phyloP scores from a whole-genome alignment of 2,113 vertebrate species.

The Lasiurus cinereus region DNA sequence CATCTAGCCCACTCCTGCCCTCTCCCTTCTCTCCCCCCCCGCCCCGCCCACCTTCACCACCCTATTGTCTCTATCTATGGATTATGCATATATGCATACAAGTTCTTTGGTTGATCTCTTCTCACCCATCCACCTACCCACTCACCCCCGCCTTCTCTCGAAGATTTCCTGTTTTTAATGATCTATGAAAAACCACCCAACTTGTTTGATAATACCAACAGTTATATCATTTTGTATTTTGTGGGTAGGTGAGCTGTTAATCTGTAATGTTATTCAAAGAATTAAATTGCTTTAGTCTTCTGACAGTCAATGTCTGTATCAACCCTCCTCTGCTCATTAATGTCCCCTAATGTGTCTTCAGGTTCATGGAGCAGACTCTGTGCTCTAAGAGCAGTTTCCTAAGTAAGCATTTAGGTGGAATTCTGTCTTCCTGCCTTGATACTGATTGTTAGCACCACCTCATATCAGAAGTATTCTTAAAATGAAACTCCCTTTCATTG shows the following conservation, averaged over 20 bases:
- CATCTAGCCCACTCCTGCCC: too few relatives aligned
- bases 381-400: slow-evolving; percentile 56
- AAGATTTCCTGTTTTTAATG: slow-evolving; percentile 33
- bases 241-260: background rate
- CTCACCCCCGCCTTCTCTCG: too few relatives aligned
- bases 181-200: background rate
- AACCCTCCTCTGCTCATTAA: slow-evolving; percentile 24
- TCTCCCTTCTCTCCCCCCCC: too few relatives aligned
- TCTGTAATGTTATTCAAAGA: slow-evolving; percentile 19
- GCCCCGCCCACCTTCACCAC: too few relatives aligned
- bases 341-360: slow-evolving; percentile 15
- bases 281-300: slow-evolving; percentile 46
- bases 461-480: slow-evolving; percentile 44
- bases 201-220: slow-evolving; percentile 7
- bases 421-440: slow-evolving; percentile 58
- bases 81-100: too few relatives aligned
- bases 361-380: slow-evolving; percentile 34
- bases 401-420: slow-evolving; percentile 12
- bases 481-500: slow-evolving; percentile 46
- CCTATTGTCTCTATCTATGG: too few relatives aligned
- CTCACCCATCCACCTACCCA: too few relatives aligned
- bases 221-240: slow-evolving; percentile 11
- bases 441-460: slow-evolving; percentile 51
- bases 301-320: slow-evolving; percentile 47
- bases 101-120: too few relatives aligned